These are phyloP conservation scores for Cyclina sinensis DNA, from an alignment of 1,140 invertebrate species.

Conservation along the genomic window DNA sequence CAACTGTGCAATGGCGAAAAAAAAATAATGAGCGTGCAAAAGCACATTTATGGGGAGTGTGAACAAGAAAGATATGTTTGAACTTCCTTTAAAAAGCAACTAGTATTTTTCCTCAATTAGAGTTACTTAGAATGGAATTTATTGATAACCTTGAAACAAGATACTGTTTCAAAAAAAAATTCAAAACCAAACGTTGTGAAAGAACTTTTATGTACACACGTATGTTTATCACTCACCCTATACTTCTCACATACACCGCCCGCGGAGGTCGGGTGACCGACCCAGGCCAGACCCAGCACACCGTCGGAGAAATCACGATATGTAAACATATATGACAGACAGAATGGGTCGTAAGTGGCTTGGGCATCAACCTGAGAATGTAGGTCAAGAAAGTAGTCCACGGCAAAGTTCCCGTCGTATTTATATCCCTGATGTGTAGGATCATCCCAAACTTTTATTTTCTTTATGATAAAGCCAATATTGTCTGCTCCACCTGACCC, in stretches of 20 bases:
- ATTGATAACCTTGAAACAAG: too few relatives aligned
- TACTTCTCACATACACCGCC: slow-evolving; percentile 99
- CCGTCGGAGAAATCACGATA: slow-evolving; percentile 98
- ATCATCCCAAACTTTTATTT: slow-evolving; percentile 96
- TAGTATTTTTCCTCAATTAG: too few relatives aligned
- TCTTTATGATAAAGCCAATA: slow-evolving; percentile 98
- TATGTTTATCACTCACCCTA: slow-evolving; percentile 69
- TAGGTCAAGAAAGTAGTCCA: slow-evolving; percentile 98
- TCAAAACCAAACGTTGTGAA: too few relatives aligned
- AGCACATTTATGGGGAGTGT: too few relatives aligned
- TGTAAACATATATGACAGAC: slow-evolving; percentile 99
- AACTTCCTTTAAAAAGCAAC: too few relatives aligned
- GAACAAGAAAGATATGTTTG: too few relatives aligned
- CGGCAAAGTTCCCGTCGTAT: slow-evolving; percentile 97
- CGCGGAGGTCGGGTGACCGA: slow-evolving; percentile 93
- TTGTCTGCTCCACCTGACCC: slow-evolving; percentile 96
- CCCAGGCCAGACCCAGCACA: slow-evolving; percentile 99
- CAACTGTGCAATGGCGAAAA: too few relatives aligned
- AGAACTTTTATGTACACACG: too few relatives aligned
- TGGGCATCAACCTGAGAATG: slow-evolving; percentile 99
- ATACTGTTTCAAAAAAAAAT: too few relatives aligned
- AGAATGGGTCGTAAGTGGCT: slow-evolving; percentile 98
- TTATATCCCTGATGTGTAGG: slow-evolving; percentile 94
- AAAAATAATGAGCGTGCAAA: too few relatives aligned
- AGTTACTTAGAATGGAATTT: too few relatives aligned